Percentiles rank a stretch among this genome's conserved stretches.
phyloP scores from a whole-genome alignment of 2,113 vertebrate species.

The Glaucomys volans region DNA sequence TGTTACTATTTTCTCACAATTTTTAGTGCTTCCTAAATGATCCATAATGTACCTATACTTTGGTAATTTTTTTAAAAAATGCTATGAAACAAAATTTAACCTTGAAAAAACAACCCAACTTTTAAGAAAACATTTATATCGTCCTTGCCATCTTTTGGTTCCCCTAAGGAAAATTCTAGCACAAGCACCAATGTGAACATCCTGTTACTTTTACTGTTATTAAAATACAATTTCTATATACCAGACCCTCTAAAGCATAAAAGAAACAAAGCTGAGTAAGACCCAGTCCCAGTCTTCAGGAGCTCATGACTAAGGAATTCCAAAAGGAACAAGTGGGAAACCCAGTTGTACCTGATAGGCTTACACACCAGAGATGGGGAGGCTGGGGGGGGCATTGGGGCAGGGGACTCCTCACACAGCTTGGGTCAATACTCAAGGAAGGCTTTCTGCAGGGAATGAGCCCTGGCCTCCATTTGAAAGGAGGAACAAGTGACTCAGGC shows the following conservation, averaged over 20 bases:
- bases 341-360: background rate
- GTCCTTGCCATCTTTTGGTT: background rate
- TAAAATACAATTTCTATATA: background rate
- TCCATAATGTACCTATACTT: background rate
- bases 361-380: background rate
- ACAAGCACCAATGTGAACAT: background rate
- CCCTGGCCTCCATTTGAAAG: background rate
- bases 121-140: background rate
- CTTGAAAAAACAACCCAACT: background rate
- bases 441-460: background rate
- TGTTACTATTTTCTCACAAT: background rate
- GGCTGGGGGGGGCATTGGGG: fast-evolving
- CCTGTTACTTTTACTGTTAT: background rate
- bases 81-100: background rate
- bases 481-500: background rate
- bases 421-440: background rate
- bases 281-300: background rate
- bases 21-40: background rate
- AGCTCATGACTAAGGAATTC: background rate
- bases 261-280: background rate
- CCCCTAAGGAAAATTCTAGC: background rate
- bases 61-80: background rate
- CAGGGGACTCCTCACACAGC: background rate
- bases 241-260: background rate
- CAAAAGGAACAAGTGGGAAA: background rate